These are phyloP conservation scores for Muntiacus muntjak DNA, from an alignment of 2,113 vertebrate species.

Conservation along the genomic window DNA sequence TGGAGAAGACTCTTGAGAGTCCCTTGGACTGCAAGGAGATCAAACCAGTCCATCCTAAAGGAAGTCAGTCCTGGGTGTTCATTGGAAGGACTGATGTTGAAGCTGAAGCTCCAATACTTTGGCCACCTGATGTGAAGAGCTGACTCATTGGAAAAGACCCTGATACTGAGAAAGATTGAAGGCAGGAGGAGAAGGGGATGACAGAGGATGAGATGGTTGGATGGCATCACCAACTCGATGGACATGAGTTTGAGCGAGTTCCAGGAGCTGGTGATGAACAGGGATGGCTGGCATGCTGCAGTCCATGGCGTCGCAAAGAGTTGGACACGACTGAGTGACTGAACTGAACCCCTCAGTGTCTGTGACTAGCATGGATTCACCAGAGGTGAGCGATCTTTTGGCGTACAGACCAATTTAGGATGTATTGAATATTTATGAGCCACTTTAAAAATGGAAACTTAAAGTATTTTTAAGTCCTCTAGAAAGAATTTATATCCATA, in stretches of 20 bases:
- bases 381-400: neutral
- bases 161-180: neutral
- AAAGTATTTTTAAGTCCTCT: neutral
- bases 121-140: neutral
- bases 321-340: neutral
- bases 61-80: neutral
- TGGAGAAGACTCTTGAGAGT: neutral
- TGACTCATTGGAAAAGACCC: neutral
- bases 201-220: neutral
- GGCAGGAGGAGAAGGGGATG: neutral
- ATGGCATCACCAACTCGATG: neutral
- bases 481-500: neutral
- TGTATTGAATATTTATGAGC: neutral
- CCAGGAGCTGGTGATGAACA: neutral
- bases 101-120: neutral
- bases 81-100: neutral
- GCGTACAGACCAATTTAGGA: neutral
- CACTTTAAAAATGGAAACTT: constrained; percentile 13
- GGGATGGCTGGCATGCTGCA: neutral
- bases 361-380: neutral
- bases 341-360: neutral
- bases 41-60: neutral
- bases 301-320: neutral
- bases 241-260: neutral
- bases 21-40: neutral